Evolutionary conservation across 2,797 vertebrate species (phyloP).

Genomic region (Dromococcyx pavoninus): DNA sequence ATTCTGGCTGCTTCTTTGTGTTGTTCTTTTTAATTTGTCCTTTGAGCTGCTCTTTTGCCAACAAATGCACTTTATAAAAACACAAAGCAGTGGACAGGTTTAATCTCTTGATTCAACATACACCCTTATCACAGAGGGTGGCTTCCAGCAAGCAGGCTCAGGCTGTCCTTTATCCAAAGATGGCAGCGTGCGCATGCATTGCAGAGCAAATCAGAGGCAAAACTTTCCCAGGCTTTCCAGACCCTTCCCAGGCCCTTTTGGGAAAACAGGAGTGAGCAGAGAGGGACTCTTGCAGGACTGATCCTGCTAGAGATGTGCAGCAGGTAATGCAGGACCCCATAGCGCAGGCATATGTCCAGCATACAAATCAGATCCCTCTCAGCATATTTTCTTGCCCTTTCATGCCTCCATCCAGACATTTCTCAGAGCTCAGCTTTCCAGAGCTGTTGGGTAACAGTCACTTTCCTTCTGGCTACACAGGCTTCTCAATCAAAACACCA

Average conservation of each 20-base stretch:
- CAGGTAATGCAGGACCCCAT: not conserved
- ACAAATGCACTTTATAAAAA: not conserved
- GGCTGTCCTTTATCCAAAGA: not conserved
- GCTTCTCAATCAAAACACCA: not conserved
- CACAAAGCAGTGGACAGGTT: not conserved
- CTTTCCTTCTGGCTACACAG: not conserved
- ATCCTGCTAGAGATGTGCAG: not conserved
- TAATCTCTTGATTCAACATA: not conserved
- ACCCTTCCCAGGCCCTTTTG: not conserved
- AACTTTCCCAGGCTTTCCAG: not conserved
- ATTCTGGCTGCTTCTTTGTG: not conserved
- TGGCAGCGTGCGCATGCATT: rapidly evolving
- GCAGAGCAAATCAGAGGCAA: not conserved
- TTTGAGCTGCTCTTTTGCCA: not conserved
- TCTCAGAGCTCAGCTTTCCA: not conserved
- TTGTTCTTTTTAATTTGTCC: not conserved
- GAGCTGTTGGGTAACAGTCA: not conserved
- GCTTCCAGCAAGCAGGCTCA: not conserved
- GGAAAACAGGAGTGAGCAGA: not conserved
- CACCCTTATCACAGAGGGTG: not conserved
- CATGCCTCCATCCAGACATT: not conserved
- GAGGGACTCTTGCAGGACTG: not conserved
- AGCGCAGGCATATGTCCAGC: not conserved
- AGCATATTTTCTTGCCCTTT: not conserved
- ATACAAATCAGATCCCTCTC: not conserved